Percentiles rank a stretch among this genome's conserved stretches.
Conservation (phyloP, 2,113 vertebrate species). For the Pipa parva region DNA sequence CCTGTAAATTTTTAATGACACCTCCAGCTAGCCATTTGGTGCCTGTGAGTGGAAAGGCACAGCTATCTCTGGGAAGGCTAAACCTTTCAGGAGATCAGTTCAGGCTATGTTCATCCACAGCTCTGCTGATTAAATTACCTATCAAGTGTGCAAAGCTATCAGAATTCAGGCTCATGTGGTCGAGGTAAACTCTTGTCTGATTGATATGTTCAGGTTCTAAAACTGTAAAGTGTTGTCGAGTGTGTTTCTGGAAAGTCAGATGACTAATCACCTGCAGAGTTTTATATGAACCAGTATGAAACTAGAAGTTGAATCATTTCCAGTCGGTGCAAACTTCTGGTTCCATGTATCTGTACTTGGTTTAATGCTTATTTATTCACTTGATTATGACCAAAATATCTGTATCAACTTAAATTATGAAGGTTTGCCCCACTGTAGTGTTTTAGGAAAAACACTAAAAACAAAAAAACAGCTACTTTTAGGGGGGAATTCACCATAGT, state of each 20-base stretch:
- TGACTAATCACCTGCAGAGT: conserved; percentile 15
- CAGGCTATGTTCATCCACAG: conserved; percentile 63
- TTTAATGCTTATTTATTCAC: no score
- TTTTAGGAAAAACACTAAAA: no score
- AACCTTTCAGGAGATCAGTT: conserved; percentile 68
- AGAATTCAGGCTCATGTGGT: conserved; percentile 66
- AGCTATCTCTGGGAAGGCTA: conserved; percentile 61
- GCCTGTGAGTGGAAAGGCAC: conserved; percentile 71
- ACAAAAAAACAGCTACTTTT: no score
- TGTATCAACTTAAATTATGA: no score
- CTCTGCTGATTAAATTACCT: conserved; percentile 71
- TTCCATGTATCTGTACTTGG: no score
- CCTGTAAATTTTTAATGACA: conserved; percentile 78
- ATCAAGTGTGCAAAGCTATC: conserved; percentile 70
- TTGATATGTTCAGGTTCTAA: conserved; percentile 54
- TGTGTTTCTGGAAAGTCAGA: conserved; percentile 17
- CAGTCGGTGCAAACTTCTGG: no score
- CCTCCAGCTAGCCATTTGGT: conserved; percentile 78
- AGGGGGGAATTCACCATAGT: no score
- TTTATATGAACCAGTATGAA: conserved; percentile 11
- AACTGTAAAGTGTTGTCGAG: conserved; percentile 49
- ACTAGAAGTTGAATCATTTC: conserved; percentile 22
- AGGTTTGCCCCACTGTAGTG: no score
- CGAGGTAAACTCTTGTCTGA: conserved; percentile 71
- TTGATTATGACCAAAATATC: background rate